Percentiles rank a stretch among this genome's conserved stretches.
phyloP scores from a whole-genome alignment of 2,113 vertebrate species.

The Cacatua alba region DNA sequence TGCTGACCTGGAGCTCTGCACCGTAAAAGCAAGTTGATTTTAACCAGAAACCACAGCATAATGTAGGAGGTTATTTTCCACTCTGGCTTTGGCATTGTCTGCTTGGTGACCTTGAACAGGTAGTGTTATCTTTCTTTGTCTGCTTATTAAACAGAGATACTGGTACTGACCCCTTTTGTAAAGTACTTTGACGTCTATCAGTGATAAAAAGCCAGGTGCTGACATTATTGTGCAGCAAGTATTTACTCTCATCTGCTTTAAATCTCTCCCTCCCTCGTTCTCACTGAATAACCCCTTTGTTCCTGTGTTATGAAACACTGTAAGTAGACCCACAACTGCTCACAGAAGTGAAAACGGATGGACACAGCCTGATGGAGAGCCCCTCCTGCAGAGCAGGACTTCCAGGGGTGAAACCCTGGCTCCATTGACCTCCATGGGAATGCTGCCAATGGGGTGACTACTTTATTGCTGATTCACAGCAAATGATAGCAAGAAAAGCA shows the following conservation, averaged over 20 bases:
- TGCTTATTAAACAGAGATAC: neutral
- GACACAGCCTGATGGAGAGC: neutral
- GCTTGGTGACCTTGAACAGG: slow-evolving; percentile 13
- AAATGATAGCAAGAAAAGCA: neutral
- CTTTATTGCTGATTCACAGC: slow-evolving; percentile 24
- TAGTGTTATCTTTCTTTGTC: neutral
- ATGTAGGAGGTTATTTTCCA: neutral
- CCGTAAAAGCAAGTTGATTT: neutral
- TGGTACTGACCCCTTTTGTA: neutral
- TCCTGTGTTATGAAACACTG: slow-evolving; percentile 11
- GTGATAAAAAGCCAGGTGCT: slow-evolving; percentile 3
- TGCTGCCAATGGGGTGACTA: neutral
- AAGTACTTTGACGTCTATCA: neutral
- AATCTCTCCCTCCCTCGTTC: slow-evolving; percentile 10
- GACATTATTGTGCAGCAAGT: neutral
- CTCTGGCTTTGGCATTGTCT: neutral
- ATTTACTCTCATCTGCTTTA: slow-evolving; percentile 43
- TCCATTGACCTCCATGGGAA: neutral
- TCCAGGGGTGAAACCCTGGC: neutral
- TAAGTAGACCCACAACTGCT: neutral
- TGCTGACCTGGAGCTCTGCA: neutral
- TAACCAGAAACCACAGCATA: neutral
- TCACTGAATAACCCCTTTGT: slow-evolving; percentile 44
- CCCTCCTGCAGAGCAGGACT: neutral
- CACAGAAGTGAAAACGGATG: neutral